A percentile compares a stretch with the other conserved stretches of the same genome.
Conservation (phyloP, 1,140 invertebrate genomes). For the Panulirus ornatus region DNA sequence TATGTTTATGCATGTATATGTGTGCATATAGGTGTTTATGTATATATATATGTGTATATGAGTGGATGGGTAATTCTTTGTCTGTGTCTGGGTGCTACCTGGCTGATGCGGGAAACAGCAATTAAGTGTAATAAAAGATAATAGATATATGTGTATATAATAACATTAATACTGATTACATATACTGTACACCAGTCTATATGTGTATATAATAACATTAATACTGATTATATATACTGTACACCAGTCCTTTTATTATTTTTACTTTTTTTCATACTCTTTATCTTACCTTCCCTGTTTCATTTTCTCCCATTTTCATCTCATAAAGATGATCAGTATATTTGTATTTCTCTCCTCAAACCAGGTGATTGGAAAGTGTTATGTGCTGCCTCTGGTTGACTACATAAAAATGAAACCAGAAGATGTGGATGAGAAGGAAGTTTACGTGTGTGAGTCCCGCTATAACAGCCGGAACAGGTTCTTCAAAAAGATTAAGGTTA, state of each 20-base stretch:
- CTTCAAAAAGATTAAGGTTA: conserved; percentile 96
- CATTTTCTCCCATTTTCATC: neutral
- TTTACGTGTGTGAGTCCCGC: conserved; percentile 97
- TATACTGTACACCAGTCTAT: no score
- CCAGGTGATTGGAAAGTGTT: conserved; percentile 94
- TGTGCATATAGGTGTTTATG: neutral
- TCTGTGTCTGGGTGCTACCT: neutral
- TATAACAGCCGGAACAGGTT: conserved; percentile 91
- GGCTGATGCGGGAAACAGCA: no score
- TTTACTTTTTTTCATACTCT: no score
- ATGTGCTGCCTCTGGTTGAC: conserved; percentile 96
- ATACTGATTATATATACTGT: no score
- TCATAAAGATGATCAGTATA: no score
- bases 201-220: no score
- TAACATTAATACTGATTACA: no score
- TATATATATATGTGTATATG: conserved; percentile 2
- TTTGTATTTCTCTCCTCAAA: neutral
- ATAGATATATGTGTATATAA: no score
- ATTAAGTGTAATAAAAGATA: no score
- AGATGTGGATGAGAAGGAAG: conserved; percentile 94
- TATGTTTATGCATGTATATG: no score
- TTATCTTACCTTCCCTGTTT: neutral
- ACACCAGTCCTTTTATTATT: neutral
- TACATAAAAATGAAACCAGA: conserved; percentile 94
- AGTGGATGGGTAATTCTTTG: conserved; percentile 5